Evolutionary conservation across 2,888 invertebrate species (phyloP), one percentile per base, ranked within the genome.

Genomic region (Drosophila pseudotalamancana): DNA sequence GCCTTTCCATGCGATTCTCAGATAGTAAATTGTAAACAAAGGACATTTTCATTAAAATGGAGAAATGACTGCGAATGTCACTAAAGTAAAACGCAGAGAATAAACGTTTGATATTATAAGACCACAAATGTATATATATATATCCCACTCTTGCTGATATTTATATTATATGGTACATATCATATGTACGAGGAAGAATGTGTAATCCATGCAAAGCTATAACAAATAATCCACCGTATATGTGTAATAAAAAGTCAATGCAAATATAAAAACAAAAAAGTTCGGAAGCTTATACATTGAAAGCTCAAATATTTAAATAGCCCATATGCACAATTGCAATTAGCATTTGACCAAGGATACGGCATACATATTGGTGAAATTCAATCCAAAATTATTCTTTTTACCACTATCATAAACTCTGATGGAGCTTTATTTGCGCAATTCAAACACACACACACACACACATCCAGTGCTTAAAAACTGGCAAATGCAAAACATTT

Each of bases 401-500:
- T 51, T 46, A 16, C 60, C 25, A 23, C 35, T 56, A 40, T 55
- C 45, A 64, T 55, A 76, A 72, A 68, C 72, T 63, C 37, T 49
- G 49, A 23, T 40, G 50, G 31, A 53, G 18, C 48, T 46, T 39
- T 53, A 51, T 34, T 46, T 56, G 29, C 37, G 40, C 25, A 46
- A 65, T 56, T 46, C 49, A 48, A 27, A 57, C 21, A n/a, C 35
- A 46, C 48, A 34, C 21, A 31, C 8, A 16, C 11, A 34, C 11
- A 14, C 14, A 42, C 46, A 45, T 45, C 14, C 9, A 49, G 18
- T 27, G 48, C 34, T 61, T 76, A 59, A 63, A 82, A 69, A 53
- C 63, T 69, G 54, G 54, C 50, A 59, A 69, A 79, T 72, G 68
- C 66, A 71, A 74, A 68, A 56, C 31, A 73, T 63, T 63, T 67